Evolutionary conservation across 2,797 vertebrate species (phyloP).

Genomic region (Poecilia velifera): DNA sequence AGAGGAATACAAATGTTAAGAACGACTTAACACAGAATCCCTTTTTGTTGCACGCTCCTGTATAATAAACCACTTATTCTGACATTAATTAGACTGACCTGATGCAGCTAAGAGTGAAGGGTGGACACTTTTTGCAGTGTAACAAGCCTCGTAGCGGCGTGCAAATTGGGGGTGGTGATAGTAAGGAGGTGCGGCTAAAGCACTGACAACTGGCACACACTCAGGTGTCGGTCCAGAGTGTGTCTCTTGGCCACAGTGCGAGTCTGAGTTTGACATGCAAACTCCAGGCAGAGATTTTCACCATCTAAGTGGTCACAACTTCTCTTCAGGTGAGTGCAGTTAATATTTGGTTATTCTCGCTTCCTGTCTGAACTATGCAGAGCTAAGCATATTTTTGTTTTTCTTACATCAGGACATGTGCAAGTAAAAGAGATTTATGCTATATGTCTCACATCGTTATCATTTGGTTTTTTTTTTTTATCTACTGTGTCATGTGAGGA

Average conservation of each 20-base stretch:
- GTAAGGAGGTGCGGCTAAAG: conserved; percentile 46
- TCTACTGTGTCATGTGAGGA: not conserved
- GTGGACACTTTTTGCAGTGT: conserved; percentile 10
- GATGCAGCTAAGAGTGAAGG: not conserved
- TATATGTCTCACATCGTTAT: not conserved
- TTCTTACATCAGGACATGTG: not conserved
- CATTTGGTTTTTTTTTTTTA: not conserved
- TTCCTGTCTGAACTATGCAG: not conserved
- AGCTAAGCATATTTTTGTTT: not conserved
- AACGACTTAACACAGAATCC: not conserved
- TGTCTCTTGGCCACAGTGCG: conserved; percentile 37
- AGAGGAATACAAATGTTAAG: not conserved
- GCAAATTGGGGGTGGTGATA: conserved; percentile 21
- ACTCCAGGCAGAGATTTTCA: conserved; percentile 65
- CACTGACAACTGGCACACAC: conserved; percentile 54
- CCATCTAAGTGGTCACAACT: conserved; percentile 48
- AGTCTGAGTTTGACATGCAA: conserved; percentile 71
- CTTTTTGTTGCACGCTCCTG: not conserved
- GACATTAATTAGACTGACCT: not conserved
- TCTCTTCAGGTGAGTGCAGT: conserved; percentile 64
- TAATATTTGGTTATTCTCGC: not conserved
- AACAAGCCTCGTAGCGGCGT: conserved; percentile 13
- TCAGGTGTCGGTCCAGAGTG: conserved; percentile 61
- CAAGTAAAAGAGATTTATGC: not conserved
- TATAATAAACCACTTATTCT: not conserved